Evolutionary conservation across 2,797 vertebrate genomes (phyloP).

Genomic region (Enteromius anoplus): DNA sequence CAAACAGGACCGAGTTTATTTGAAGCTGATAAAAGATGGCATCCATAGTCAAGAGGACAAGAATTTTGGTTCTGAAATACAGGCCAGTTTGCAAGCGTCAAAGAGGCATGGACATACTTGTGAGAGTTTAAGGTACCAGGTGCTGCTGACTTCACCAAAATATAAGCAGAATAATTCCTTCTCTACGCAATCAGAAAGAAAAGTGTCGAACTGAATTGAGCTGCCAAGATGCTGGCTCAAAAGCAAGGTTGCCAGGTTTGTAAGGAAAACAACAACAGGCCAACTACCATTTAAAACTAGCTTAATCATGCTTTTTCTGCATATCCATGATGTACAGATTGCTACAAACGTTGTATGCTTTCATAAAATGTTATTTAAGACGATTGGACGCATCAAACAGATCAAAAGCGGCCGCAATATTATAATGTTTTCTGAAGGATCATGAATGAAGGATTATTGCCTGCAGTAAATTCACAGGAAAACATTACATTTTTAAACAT

Average conservation of each 20-base stretch:
- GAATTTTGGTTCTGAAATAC: slow-evolving; percentile 37
- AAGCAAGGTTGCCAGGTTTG: background rate
- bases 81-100: slow-evolving; percentile 27
- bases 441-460: background rate
- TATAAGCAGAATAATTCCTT: background rate
- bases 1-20: slow-evolving; percentile 60
- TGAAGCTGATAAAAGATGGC: slow-evolving; percentile 62
- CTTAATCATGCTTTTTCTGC: background rate
- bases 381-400: background rate
- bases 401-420: background rate
- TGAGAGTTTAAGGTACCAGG: slow-evolving; percentile 16
- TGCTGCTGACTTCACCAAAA: background rate
- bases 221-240: background rate
- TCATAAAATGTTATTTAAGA: too few relatives aligned
- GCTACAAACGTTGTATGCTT: background rate
- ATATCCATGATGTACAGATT: background rate
- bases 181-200: background rate
- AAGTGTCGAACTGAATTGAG: background rate
- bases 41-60: slow-evolving; percentile 66
- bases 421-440: background rate
- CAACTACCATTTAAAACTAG: background rate
- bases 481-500: background rate
- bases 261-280: background rate
- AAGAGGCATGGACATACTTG: slow-evolving; percentile 8
- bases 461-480: background rate